Conservation (phyloP, 2,888 invertebrate genomes). For the Doris montereyensis region DNA sequence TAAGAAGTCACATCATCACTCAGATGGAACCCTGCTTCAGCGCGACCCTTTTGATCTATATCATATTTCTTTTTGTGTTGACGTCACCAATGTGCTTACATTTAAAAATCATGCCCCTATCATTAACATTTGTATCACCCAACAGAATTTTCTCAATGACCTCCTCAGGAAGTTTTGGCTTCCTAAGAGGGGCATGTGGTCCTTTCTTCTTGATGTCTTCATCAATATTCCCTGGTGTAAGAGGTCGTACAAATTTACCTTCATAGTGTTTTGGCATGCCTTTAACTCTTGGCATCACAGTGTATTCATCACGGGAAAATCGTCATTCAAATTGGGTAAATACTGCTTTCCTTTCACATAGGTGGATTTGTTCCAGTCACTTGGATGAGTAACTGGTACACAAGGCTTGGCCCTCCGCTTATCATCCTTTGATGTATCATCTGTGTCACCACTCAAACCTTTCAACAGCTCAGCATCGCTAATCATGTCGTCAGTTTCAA, state of each 20-base stretch:
- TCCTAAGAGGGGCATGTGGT: slow-evolving; percentile 47
- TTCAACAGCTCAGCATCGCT: slow-evolving; percentile 3
- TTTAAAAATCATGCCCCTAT: slow-evolving; percentile 67
- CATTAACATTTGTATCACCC: slow-evolving; percentile 52
- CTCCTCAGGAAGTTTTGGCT: slow-evolving; percentile 60
- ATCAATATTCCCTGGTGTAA: slow-evolving; percentile 39
- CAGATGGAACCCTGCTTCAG: slow-evolving; percentile 63
- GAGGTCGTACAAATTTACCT: slow-evolving; percentile 52
- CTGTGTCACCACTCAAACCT: background rate
- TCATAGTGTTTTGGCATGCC: slow-evolving; percentile 60
- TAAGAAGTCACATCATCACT: slow-evolving; percentile 62
- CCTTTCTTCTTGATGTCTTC: slow-evolving; percentile 44
- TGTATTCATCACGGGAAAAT: slow-evolving; percentile 71
- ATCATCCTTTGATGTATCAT: background rate
- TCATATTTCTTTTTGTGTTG: slow-evolving; percentile 63
- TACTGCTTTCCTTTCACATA: slow-evolving; percentile 59
- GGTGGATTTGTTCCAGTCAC: slow-evolving; percentile 46
- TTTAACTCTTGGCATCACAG: slow-evolving; percentile 61
- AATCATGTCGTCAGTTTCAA: slow-evolving; percentile 22
- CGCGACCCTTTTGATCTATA: slow-evolving; percentile 53
- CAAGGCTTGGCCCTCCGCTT: background rate
- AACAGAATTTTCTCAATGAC: slow-evolving; percentile 53
- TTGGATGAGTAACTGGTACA: slow-evolving; percentile 17
- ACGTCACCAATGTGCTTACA: slow-evolving; percentile 66
- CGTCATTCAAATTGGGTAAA: slow-evolving; percentile 61